Base-by-base conservation (phyloP, 2,888 invertebrate species). In the Bombylius major region DNA sequence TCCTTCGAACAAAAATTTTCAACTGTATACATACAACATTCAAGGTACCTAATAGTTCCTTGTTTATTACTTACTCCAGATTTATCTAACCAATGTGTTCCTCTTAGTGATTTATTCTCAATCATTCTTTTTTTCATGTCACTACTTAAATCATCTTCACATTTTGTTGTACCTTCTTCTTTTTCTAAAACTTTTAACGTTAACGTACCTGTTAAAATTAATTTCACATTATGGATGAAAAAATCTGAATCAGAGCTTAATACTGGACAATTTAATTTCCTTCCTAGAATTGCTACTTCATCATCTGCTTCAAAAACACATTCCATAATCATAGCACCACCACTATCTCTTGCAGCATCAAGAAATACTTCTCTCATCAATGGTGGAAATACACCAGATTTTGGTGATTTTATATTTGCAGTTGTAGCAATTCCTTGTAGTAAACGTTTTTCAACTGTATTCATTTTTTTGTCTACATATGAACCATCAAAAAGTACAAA, bases 201-300 rank as follows among this genome's bases (percentile, higher is more conserved):
- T 12, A 89, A 67, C 33, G 83, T 83, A 39, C 81, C 77, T 61
- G 89, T 82, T 0, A 91, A 89, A 61, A 97, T 86, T 63, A 91
- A 93, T 4, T 79, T 73, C 1, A 90, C 83, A 73, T 89, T 87
- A 71, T 87, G 91, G 61, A 97, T 85, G 66, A 85, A 94, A 74
- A 94, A 97, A 75, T 97, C 97, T 0, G 95, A 95, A 73, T 97
- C 97, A 63, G 87, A 89, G 66, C 93, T 94, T 5, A 97, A 70
- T 4, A 97, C 86, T 0, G 95, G 94, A 65, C 92, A 94, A 46
- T 84, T 77, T 4, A 92, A 75, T 56, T 82, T 77, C 61, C 84
- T 81, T 0, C 93, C 89, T 62, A 95, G 71, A 0, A 85, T 83
- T 0, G 93, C 94, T 55, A 94, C 83, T 66, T 91, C 87, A 62